These are phyloP conservation scores for Pollenia amentaria DNA, from an alignment of 2,888 invertebrate genomes.

Conservation along the genomic window DNA sequence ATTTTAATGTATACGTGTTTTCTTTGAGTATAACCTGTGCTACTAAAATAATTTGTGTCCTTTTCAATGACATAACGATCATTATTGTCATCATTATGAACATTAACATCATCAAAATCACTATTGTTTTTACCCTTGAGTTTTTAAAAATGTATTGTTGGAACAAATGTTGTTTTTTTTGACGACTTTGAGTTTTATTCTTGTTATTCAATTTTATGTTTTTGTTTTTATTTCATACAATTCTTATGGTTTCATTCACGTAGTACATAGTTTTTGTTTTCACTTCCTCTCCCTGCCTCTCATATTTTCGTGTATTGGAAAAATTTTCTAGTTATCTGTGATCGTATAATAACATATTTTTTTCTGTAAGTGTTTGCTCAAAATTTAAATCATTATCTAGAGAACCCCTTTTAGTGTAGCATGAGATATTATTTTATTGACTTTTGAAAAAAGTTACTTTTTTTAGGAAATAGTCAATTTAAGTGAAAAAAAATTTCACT, in stretches of 20 bases:
- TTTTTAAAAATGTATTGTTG: slow-evolving; percentile 63
- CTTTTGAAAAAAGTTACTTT: too few relatives aligned
- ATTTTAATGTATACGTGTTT: not conserved
- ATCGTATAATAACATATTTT: too few relatives aligned
- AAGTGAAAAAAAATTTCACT: too few relatives aligned
- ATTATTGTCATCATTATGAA: slow-evolving; percentile 35
- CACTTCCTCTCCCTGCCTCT: too few relatives aligned
- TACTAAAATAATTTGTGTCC: not conserved
- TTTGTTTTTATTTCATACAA: slow-evolving; percentile 16
- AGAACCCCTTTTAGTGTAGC: too few relatives aligned
- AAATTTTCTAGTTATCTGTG: too few relatives aligned
- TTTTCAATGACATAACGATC: slow-evolving; percentile 13
- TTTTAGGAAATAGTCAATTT: too few relatives aligned
- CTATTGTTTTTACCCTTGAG: slow-evolving; percentile 68
- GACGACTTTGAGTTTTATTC: slow-evolving; percentile 67
- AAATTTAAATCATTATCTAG: too few relatives aligned
- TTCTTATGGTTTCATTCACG: slow-evolving; percentile 18
- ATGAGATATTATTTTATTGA: too few relatives aligned
- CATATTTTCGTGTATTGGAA: too few relatives aligned
- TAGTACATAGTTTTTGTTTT: slow-evolving; percentile 1
- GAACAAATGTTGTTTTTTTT: slow-evolving; percentile 57
- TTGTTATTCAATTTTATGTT: slow-evolving; percentile 12
- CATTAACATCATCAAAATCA: slow-evolving; percentile 45
- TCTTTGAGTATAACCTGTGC: not conserved
- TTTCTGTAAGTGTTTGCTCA: too few relatives aligned